Base-by-base conservation (phyloP, 2,113 vertebrate genomes). In the Phylloscopus trochilus region DNA sequence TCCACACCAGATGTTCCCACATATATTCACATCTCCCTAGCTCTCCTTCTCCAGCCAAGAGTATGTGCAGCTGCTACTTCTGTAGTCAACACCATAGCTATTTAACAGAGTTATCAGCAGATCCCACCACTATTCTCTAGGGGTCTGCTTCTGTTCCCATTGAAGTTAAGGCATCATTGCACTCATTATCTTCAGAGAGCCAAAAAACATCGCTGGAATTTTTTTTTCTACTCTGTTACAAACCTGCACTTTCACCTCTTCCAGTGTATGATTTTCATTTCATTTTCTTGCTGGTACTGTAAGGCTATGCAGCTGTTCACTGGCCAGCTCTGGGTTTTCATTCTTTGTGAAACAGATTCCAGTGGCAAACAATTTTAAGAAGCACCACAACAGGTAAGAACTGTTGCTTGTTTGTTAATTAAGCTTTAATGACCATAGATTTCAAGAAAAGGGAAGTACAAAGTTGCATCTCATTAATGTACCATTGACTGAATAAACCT, bases 1-100 rank as follows among this genome's bases (percentile, higher is more conserved):
- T 87, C 63, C 43, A 74, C 67, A 90, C 78, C 94, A 95, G 93
- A 95, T 96, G 94, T 89, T 97, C 93, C 84, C 91, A 92, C 84
- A 87, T 77, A 87, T 31, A 94, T 90, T 92, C 91, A 74, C 59
- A 90, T 87, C 53, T 95, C 91, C 84, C 67, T 55, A 84, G 26
- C 62, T 79, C 81, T 68, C 35, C 68, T 74, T 87, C 77, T 94
- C 51, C 67, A 91, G 89, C 87, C 89, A 92, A 95, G 70, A 80
- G 27, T 44, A 55, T 82, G 74, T 30, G 4, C 93, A 96, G 91
- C 91, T 96, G 89, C 67, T 82, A 33, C 43, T 76, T 87, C 58
- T 87, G 53, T 33, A 89, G 77, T 58, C 72, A 94, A 84, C 49
- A 93, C 58, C 83, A 95, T 79, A 89, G 70, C 67, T 62, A 63